Conservation (phyloP, 2,113 vertebrate genomes). For the Pelecanus crispus region DNA sequence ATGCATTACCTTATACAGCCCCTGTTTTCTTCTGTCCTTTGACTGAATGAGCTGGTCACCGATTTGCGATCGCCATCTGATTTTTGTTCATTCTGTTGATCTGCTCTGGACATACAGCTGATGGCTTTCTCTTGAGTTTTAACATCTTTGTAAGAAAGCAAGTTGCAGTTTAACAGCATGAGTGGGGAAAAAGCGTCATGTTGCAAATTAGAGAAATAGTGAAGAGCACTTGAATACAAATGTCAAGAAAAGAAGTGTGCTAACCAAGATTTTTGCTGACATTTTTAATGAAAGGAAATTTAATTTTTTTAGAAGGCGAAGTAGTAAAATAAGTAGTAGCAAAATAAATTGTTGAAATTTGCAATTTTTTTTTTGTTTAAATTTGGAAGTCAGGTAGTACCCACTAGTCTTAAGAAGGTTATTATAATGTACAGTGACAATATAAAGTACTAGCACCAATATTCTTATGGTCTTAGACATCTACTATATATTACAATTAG, state of each 20-base stretch:
- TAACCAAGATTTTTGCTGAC: background rate
- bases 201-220: background rate
- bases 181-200: background rate
- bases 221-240: background rate
- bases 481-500: background rate
- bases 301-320: background rate
- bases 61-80: background rate
- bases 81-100: background rate
- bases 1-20: slow-evolving; percentile 55
- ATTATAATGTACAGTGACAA: background rate
- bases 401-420: background rate
- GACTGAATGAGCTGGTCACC: background rate
- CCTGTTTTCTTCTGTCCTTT: slow-evolving; percentile 11
- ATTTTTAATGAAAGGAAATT: background rate
- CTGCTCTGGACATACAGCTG: background rate
- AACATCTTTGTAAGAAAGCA: background rate
- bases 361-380: background rate
- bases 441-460: background rate
- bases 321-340: background rate
- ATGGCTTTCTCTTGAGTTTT: slow-evolving; percentile 1
- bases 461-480: background rate
- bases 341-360: background rate
- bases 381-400: background rate
- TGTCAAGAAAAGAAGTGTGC: background rate
- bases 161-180: background rate